Evolutionary conservation across 2,113 vertebrate species (phyloP).

Genomic region (Oreochromis aureus): DNA sequence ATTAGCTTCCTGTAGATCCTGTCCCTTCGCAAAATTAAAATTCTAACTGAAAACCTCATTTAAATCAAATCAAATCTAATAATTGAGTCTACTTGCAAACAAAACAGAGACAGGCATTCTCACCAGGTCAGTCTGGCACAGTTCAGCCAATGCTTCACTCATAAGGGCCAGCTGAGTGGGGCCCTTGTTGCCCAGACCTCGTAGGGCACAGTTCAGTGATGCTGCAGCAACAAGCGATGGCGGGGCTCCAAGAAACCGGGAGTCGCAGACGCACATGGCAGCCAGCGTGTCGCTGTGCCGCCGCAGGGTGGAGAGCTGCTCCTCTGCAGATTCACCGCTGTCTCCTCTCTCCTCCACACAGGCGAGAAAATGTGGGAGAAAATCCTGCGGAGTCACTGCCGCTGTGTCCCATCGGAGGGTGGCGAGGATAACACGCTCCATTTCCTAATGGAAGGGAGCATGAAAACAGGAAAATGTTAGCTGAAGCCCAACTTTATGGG

Average conservation of each 20-base stretch:
- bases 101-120: constrained; percentile 1
- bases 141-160: constrained; percentile 55
- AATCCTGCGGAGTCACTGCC: constrained; percentile 77
- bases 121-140: constrained; percentile 67
- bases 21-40: neutral
- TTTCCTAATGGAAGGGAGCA: constrained; percentile 55
- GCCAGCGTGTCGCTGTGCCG: constrained; percentile 75
- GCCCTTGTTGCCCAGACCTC: constrained; percentile 57
- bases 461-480: neutral
- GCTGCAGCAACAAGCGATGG: constrained; percentile 76
- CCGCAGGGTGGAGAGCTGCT: constrained; percentile 56
- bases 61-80: neutral
- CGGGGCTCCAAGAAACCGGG: constrained; percentile 68
- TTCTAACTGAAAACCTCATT: neutral
- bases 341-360: constrained; percentile 27
- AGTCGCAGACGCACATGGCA: constrained; percentile 74
- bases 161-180: constrained; percentile 14
- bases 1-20: neutral
- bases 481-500: neutral
- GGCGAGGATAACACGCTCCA: constrained; percentile 75
- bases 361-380: constrained; percentile 73
- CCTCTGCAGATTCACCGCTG: neutral
- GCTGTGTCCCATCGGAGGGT: constrained; percentile 77
- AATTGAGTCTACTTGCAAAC: accelerated
- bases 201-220: constrained; percentile 67